Base-by-base conservation (phyloP, 2,797 vertebrate species). In the Eulemur mongoz region DNA sequence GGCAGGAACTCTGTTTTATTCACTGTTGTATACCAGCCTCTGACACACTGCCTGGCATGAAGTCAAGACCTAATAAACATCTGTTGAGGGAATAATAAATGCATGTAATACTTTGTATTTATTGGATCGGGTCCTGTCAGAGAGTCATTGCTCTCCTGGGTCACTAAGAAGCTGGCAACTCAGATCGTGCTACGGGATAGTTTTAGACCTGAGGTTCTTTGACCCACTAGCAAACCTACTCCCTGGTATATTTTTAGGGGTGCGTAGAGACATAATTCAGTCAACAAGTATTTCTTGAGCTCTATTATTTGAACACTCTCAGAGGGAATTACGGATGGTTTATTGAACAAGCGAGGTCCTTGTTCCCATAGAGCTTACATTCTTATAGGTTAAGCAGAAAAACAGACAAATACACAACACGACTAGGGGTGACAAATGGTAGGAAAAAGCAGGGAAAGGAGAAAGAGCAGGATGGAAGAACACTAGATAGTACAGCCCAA, bases 1-100 rank as follows among this genome's bases (percentile, higher is more conserved):
- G 85, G 43, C 14, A 86, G 35, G 83, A 35, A 65, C 23, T 87
- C 14, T 30, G 10, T 86, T 94, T 69, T 63, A 88, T 20, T 93
- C 67, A 57, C 35, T 38, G 35, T n/a, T 40, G 48, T 35, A 9
- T 4, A 45, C n/a, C 45, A 81, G 32, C 14, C n/a, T 95, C 85
- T 78, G 67, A 83, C 76, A 82, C 0, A 6, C 35, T 88, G 20
- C 45, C 54, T 93, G 93, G 82, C 83, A 83, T 50, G 30, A 59
- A 91, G 50, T 89, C 65, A 93, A 40, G 70, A 69, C 48, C 45
- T 93, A 91, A 67, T 85, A 93, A 86, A 86, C 87, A 89, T 78
- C 80, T 96, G 89, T 61, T 38, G n/a, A 57, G 69, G 69, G 85
- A 91, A 95, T 94, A 92, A 93, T 88, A 96, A 91, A 96, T 89